Evolutionary conservation across 2,797 vertebrate genomes (phyloP).

Genomic region (Odontamblyopus lacepedii): DNA sequence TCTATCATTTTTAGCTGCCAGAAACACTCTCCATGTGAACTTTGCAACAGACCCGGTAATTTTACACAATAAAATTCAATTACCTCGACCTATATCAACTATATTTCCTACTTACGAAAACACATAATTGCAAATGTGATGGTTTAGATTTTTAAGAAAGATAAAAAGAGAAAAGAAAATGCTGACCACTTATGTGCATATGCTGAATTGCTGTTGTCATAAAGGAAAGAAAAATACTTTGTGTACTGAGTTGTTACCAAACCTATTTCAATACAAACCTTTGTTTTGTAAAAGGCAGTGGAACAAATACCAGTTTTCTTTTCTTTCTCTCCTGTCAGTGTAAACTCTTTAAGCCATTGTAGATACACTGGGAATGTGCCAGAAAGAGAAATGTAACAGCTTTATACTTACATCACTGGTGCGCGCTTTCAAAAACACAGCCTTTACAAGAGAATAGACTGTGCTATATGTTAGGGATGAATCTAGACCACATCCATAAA

Average conservation of each 20-base stretch:
- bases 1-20: not conserved
- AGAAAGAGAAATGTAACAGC: slow-evolving; percentile 7
- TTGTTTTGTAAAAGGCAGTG: not conserved
- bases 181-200: not conserved
- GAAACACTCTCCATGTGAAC: not conserved
- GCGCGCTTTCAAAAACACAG: not conserved
- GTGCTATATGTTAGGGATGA: not conserved
- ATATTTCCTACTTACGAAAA: not conserved
- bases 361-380: not conserved
- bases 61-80: not conserved
- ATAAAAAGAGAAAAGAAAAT: not conserved
- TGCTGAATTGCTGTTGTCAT: not conserved
- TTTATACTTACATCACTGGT: slow-evolving; percentile 5
- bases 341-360: slow-evolving; percentile 3
- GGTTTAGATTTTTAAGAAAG: too few relatives aligned
- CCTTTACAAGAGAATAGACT: not conserved
- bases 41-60: not conserved
- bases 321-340: not conserved
- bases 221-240: not conserved
- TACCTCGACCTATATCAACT: not conserved
- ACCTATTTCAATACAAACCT: not conserved
- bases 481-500: not conserved
- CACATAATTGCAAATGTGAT: too few relatives aligned
- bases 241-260: not conserved
- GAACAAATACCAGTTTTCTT: not conserved